phyloP scores from a whole-genome alignment of 2,113 vertebrate species.

The Sphyrna mokarran region DNA sequence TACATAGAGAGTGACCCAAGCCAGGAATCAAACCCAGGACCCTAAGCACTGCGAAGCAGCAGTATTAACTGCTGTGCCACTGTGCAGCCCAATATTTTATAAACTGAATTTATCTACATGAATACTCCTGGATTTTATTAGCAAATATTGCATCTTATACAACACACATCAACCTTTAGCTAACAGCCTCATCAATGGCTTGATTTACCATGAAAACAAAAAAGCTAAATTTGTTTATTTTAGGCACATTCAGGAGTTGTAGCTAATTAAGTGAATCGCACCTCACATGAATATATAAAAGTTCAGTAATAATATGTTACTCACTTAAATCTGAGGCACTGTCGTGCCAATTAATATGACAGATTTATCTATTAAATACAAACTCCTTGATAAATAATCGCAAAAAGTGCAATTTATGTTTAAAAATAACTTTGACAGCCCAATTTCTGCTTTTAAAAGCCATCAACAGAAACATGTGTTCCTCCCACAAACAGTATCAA shows the following conservation, averaged over 20 bases:
- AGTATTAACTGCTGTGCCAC: too few relatives aligned
- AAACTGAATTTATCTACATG: not conserved
- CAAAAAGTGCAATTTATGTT: not conserved
- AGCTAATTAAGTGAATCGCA: not conserved
- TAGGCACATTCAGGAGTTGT: not conserved
- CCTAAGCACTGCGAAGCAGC: too few relatives aligned
- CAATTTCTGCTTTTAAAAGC: not conserved
- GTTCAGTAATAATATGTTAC: not conserved
- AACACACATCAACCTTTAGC: not conserved
- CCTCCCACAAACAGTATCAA: not conserved
- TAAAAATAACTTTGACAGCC: not conserved
- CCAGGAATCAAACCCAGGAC: too few relatives aligned
- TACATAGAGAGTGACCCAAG: too few relatives aligned
- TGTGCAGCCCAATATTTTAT: too few relatives aligned
- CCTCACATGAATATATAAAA: not conserved
- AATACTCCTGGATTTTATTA: not conserved
- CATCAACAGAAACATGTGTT: not conserved
- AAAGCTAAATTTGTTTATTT: not conserved
- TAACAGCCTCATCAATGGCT: not conserved
- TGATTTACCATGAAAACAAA: not conserved
- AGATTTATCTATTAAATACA: not conserved
- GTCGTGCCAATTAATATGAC: not conserved
- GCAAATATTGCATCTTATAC: not conserved
- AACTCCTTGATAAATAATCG: not conserved
- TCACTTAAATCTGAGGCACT: not conserved